A percentile compares a stretch with the other conserved stretches of the same genome.
Evolutionary conservation across 53 echinoderm and acorn worm species (phyloP).

Genomic region (Glandiceps talaboti): DNA sequence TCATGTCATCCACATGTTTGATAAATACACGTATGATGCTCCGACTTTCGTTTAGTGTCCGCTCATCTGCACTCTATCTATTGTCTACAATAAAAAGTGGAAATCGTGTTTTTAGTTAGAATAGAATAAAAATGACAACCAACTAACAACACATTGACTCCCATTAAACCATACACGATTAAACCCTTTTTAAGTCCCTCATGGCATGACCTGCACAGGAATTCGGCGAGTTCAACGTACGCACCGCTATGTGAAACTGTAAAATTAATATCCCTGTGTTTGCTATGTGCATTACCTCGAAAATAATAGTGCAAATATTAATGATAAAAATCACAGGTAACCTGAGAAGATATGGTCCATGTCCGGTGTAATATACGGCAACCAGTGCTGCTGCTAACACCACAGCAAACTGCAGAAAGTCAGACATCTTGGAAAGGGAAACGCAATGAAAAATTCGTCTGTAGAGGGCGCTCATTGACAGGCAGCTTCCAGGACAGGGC

Average conservation of each 20-base stretch:
- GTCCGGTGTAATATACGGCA: conserved; percentile 69
- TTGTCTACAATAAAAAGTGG: no score
- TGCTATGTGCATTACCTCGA: background rate
- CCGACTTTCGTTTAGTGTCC: no score
- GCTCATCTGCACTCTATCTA: no score
- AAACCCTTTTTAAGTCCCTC: no score
- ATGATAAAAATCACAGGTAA: background rate
- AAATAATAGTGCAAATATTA: background rate
- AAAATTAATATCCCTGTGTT: background rate
- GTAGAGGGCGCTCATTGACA: background rate
- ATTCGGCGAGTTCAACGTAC: no score
- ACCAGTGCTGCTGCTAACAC: conserved; percentile 60
- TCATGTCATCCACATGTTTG: no score
- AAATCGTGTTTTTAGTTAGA: no score
- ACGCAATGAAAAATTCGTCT: background rate
- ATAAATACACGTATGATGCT: no score
- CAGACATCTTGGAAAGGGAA: conserved; percentile 1
- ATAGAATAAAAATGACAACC: no score
- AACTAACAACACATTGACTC: no score
- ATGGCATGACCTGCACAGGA: no score
- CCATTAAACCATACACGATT: no score
- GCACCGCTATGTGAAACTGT: background rate
- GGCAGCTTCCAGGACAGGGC: background rate
- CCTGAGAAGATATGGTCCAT: conserved; percentile 33
- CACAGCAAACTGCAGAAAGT: conserved; percentile 54